Evolutionary conservation across 2,113 vertebrate species (phyloP).

Genomic region (Eira barbara): DNA sequence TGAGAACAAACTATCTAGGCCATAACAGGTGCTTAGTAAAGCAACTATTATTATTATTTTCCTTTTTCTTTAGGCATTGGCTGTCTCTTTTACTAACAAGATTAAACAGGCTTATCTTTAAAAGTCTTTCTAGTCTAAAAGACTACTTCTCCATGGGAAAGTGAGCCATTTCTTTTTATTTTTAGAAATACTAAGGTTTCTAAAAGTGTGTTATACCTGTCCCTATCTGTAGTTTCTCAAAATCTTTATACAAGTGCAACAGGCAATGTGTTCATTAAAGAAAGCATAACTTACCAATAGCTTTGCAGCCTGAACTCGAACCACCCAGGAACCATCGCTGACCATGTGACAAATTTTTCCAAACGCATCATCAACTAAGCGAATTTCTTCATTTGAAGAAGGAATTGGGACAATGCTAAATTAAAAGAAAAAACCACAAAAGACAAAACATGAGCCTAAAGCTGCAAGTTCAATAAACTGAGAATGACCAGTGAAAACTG

Average conservation of each 20-base stretch:
- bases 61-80: not conserved
- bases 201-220: not conserved
- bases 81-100: not conserved
- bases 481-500: not conserved
- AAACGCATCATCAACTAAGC: conserved; percentile 96
- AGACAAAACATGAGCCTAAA: not conserved
- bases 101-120: not conserved
- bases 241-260: not conserved
- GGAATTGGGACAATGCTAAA: conserved; percentile 96
- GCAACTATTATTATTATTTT: not conserved
- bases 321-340: conserved; percentile 97
- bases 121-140: conserved; percentile 21
- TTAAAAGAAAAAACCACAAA: conserved; percentile 10
- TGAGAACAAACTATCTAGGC: not conserved
- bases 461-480: not conserved
- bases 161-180: not conserved
- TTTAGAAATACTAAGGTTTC: conserved; percentile 25
- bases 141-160: not conserved
- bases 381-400: conserved; percentile 98
- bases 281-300: conserved; percentile 88
- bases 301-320: conserved; percentile 95
- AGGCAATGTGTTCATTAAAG: not conserved
- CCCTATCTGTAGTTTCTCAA: conserved; percentile 1
- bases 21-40: not conserved
- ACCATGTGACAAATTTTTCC: conserved; percentile 99